phyloP scores from a whole-genome alignment of 2,888 invertebrate genomes.

The Sericinus montela region DNA sequence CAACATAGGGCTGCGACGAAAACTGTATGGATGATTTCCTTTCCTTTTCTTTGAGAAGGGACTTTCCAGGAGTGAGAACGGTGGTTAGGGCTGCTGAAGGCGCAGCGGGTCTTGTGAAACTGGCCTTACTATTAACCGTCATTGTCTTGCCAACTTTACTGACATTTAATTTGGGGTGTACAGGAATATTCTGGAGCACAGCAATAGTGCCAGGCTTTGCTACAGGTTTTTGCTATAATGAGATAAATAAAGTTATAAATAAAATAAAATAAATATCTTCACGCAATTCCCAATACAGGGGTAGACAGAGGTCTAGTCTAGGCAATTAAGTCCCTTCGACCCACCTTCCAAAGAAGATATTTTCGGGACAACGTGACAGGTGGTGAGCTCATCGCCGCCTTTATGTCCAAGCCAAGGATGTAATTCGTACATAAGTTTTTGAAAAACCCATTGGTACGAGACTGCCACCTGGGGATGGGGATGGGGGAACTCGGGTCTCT shows the following conservation, averaged over 20 bases:
- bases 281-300: no score
- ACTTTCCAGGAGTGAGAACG: conserved; percentile 73
- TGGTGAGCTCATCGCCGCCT: no score
- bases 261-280: no score
- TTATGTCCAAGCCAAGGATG: no score
- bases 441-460: no score
- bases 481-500: no score
- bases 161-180: conserved; percentile 60
- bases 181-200: conserved; percentile 66
- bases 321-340: no score
- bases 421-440: no score
- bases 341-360: no score
- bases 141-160: conserved; percentile 69
- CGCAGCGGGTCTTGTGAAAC: conserved; percentile 49
- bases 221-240: conserved; percentile 40
- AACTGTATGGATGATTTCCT: conserved; percentile 77
- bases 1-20: conserved; percentile 50
- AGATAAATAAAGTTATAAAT: neutral
- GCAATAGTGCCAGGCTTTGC: conserved; percentile 52
- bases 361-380: no score
- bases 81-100: conserved; percentile 51
- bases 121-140: conserved; percentile 60
- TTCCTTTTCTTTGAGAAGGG: conserved; percentile 87
- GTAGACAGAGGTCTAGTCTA: no score
- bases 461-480: no score